phyloP scores from a whole-genome alignment of 1,140 invertebrate genomes.

The Cydia fagiglandana region DNA sequence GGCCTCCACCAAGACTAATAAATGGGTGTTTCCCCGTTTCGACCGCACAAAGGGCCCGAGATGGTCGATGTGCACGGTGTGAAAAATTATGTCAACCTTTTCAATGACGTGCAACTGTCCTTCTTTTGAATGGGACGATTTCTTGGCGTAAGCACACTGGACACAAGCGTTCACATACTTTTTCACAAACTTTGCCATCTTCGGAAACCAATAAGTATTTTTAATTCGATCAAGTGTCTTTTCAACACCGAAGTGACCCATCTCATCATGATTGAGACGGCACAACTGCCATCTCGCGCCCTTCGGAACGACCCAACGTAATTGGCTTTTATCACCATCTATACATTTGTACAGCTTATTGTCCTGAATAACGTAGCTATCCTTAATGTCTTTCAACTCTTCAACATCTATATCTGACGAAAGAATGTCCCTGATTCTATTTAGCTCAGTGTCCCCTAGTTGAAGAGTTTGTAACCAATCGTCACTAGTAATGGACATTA shows the following conservation, averaged over 20 bases:
- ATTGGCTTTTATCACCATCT: neutral
- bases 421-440: constrained; percentile 9
- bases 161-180: neutral
- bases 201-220: constrained; percentile 31
- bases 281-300: constrained; percentile 28
- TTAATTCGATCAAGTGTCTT: constrained; percentile 24
- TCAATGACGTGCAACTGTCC: constrained; percentile 24
- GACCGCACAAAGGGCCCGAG: constrained; percentile 49
- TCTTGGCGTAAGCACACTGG: constrained; percentile 32
- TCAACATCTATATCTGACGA: neutral
- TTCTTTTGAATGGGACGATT: constrained; percentile 15
- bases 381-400: constrained; percentile 3
- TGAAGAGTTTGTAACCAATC: neutral
- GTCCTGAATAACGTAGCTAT: constrained; percentile 11
- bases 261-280: constrained; percentile 18
- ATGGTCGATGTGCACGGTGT: constrained; percentile 32
- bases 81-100: constrained; percentile 17
- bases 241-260: constrained; percentile 9
- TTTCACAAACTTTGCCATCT: constrained; percentile 11
- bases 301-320: constrained; percentile 19
- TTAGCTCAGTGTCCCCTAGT: neutral
- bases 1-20: constrained; percentile 56
- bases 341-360: constrained; percentile 27
- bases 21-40: constrained; percentile 54
- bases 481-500: constrained; percentile 3